Evolutionary conservation across 2,888 invertebrate genomes (phyloP), one percentile per base, ranked within the genome.

Genomic region (Microchrysa polita): DNA sequence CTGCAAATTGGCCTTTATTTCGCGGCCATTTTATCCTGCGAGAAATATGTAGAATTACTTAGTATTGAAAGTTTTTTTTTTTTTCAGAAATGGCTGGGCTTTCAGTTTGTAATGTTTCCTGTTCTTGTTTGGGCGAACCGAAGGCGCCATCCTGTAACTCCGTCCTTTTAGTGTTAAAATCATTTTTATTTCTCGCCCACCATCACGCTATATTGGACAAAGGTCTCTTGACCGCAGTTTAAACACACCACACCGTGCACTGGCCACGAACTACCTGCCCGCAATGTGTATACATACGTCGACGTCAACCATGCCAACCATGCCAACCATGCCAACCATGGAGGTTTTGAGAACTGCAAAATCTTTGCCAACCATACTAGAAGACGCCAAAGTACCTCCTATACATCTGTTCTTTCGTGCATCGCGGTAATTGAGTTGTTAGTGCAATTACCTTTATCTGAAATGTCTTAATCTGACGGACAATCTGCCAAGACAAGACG

Each of bases 401-500:
- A 69, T 69, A 69, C 69, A 69, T 69, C 69, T 69, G 69, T 69
- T 69, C 55, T 44, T n/a, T 72, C 72, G 72, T 72, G 72, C 72
- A 72, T 27, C 59, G 72, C 55, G 48, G 72, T 72, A 72, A 72
- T 72, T 72, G 72, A 72, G 72, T 72, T 72, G 72, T 72, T 72
- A 72, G 72, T 72, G 72, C 69, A 69, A 69, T 69, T 69, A 69
- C 60, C 72, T 72, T 72, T 60, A 60, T 60, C 60, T 72, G 44
- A 60, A 59, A 72, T 72, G 72, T 72, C 72, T 72, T 72, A 72
- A 72, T 72, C 72, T 72, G 72, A 72, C 60, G 57, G 72, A 72
- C 60, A 42, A 55, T 69, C 69, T 57, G 42, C 55, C 69, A 53
- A 48, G 48, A 2, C 14, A 48, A 55, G 69, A 65, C 65, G 65